phyloP scores from a whole-genome alignment of 2,113 vertebrate species.

The Formicarius rufipectus region DNA sequence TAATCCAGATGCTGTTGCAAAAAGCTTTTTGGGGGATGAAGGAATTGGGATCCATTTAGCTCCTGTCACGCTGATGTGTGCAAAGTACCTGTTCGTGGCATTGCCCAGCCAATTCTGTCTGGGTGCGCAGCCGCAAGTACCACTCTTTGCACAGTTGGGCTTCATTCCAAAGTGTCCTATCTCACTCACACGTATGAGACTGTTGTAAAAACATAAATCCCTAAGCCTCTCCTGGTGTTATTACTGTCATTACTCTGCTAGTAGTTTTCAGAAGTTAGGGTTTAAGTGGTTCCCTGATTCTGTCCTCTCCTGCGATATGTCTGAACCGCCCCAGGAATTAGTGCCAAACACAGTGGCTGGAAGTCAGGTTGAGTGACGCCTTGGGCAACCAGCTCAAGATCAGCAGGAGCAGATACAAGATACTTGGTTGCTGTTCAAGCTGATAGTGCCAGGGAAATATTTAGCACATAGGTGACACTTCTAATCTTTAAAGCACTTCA shows the following conservation, averaged over 20 bases:
- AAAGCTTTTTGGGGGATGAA: background rate
- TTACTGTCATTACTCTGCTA: background rate
- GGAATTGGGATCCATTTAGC: background rate
- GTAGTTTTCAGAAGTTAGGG: background rate
- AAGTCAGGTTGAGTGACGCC: background rate
- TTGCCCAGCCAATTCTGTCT: background rate
- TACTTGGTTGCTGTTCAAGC: background rate
- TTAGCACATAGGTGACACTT: slow-evolving; percentile 55
- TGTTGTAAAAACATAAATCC: background rate
- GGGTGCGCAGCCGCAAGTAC: background rate
- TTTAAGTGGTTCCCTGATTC: background rate
- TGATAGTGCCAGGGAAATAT: slow-evolving; percentile 38
- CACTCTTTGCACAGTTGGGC: accelerated
- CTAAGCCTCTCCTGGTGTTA: background rate
- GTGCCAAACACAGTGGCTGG: background rate
- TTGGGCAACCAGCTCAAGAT: background rate
- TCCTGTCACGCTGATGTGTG: background rate
- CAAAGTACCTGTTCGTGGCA: background rate
- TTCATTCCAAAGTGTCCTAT: background rate
- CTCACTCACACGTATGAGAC: accelerated
- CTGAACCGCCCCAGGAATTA: background rate
- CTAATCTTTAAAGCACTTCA: slow-evolving; percentile 46
- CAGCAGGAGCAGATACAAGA: slow-evolving; percentile 14
- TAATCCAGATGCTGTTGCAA: background rate
- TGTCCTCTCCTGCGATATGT: background rate